phyloP scores from a whole-genome alignment of 2,888 invertebrate species.

The Gymnocheta viridis region DNA sequence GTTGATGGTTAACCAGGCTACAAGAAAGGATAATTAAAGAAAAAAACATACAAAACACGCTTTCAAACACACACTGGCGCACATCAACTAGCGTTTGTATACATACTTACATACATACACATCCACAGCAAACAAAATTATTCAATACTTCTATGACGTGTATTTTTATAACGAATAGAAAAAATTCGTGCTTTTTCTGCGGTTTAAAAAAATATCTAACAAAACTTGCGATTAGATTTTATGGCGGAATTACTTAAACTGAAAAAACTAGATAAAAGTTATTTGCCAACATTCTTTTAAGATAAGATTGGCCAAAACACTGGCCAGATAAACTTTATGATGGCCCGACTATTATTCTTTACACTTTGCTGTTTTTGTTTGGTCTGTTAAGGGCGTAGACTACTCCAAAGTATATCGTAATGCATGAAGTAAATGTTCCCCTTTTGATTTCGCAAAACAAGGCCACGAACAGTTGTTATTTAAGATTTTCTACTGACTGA shows the following conservation, averaged over 20 bases:
- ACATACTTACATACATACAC: neutral
- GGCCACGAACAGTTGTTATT: no score
- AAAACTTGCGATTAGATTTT: slow-evolving; percentile 20
- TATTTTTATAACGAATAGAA: neutral
- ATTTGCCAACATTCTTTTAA: neutral
- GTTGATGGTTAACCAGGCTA: slow-evolving; percentile 40
- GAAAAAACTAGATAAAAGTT: neutral
- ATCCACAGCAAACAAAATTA: neutral
- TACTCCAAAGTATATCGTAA: no score
- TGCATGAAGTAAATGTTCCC: no score
- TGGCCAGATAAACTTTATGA: no score
- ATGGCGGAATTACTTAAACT: neutral
- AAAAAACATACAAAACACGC: slow-evolving; percentile 1
- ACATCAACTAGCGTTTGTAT: neutral
- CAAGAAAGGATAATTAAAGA: neutral
- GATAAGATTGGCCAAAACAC: neutral
- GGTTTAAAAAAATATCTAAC: neutral
- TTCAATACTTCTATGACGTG: neutral
- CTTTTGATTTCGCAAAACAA: no score
- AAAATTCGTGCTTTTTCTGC: neutral
- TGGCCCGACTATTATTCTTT: no score
- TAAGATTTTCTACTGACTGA: no score
- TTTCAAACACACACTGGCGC: neutral
- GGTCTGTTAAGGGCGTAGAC: no score
- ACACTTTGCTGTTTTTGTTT: no score